Conservation (phyloP, 2,113 vertebrate genomes). For the Aramus guarauna region DNA sequence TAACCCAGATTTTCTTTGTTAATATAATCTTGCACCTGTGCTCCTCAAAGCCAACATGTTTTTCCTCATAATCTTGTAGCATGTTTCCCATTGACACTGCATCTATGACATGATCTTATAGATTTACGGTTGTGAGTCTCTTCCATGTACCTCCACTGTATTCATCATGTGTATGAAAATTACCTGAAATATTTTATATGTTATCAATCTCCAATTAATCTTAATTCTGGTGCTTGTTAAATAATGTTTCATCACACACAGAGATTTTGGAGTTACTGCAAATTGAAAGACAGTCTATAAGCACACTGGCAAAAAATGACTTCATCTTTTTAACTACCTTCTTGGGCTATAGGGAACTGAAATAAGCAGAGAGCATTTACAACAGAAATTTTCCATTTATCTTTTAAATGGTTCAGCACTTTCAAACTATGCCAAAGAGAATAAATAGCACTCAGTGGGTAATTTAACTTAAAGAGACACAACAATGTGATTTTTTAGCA, state of each 20-base stretch:
- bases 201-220: background rate
- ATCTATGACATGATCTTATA: background rate
- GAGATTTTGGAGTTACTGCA: background rate
- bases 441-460: background rate
- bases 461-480: background rate
- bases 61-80: background rate
- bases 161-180: background rate
- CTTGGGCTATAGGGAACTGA: background rate
- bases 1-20: background rate
- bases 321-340: background rate
- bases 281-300: background rate
- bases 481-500: background rate
- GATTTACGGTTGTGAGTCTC: background rate
- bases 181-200: background rate
- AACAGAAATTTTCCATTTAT: background rate
- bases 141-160: background rate
- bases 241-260: background rate
- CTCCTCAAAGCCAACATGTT: background rate
- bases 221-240: background rate
- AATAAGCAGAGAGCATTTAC: background rate
- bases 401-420: background rate
- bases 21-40: background rate
- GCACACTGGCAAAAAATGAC: background rate
- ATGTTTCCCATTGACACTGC: background rate
- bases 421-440: background rate